A percentile compares a stretch with the other conserved stretches of the same genome.
Conservation (phyloP, 2,113 vertebrate species). For the Taxidea taxus region DNA sequence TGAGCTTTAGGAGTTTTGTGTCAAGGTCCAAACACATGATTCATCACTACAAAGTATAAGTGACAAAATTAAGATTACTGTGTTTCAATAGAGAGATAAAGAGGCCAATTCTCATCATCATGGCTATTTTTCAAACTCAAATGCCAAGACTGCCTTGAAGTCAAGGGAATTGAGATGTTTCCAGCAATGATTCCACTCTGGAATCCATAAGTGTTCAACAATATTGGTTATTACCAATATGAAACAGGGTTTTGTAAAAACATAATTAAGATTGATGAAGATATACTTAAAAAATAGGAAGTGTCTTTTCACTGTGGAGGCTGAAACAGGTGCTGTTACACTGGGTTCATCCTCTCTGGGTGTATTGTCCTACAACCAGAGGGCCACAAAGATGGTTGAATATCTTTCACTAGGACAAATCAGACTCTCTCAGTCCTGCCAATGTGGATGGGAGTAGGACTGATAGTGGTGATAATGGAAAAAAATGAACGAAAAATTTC, state of each 20-base stretch:
- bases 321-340: not conserved
- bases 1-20: not conserved
- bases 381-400: not conserved
- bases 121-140: constrained; percentile 45
- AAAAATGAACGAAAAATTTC: not conserved
- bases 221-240: not conserved
- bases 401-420: not conserved
- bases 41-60: not conserved
- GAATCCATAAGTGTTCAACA: not conserved
- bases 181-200: not conserved
- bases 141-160: not conserved
- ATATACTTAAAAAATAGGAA: not conserved
- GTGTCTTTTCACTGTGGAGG: not conserved
- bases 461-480: not conserved
- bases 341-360: not conserved
- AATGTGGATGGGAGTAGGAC: not conserved
- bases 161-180: not conserved
- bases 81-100: constrained; percentile 37
- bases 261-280: not conserved
- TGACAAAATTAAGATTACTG: constrained; percentile 36
- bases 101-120: not conserved
- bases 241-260: not conserved
- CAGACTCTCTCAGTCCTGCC: not conserved
- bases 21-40: constrained; percentile 29
- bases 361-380: not conserved